Evolutionary conservation across 2,888 invertebrate species (phyloP), one percentile per base, ranked within the genome.

Genomic region (Asteroscopus sphinx): DNA sequence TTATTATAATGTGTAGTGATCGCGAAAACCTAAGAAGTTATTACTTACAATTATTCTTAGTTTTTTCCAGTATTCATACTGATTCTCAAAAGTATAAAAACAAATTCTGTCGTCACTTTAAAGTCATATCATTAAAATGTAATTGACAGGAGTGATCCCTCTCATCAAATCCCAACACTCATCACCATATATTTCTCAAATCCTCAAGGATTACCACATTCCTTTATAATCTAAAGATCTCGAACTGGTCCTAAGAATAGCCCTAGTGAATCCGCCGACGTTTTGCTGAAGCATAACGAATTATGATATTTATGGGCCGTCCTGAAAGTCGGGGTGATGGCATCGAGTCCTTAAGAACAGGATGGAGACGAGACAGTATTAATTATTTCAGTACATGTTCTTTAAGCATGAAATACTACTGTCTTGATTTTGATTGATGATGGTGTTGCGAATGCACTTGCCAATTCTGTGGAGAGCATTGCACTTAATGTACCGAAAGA

Each of bases 231-330:
- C 71, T 58, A 37, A 48, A 51, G 65, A 68, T 68, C 53, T 16
- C 44, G 46, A 45, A 48, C 33, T 56, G 30, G 30, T 40, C 12
- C 63, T 41, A 67, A 44, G 53, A 68, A 68, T 68, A 69, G 28
- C 45, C 13, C 28, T 32, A 37, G 51, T 63, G 48, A 40, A 56
- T 56, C 36, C 70, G 51, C 51, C 44, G 42, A 46, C 62, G 49
- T 45, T 40, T 61, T 15, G 37, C 70, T 69, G 47, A 63, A 64
- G 70, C 69, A 48, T 48, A 59, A 74, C 73, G 63, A 76, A 74
- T 74, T 68, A 61, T 59, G 32, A 60, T 72, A 74, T 72, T 72
- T 75, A 66, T 61, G 58, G 44, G 42, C 37, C 41, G 61, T 44
- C 52, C 39, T 71, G 67, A 60, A 53, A 55, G 44, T 33, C 40